Conservation (phyloP, 2,888 invertebrate genomes). For the Hoplodrina blanda region DNA sequence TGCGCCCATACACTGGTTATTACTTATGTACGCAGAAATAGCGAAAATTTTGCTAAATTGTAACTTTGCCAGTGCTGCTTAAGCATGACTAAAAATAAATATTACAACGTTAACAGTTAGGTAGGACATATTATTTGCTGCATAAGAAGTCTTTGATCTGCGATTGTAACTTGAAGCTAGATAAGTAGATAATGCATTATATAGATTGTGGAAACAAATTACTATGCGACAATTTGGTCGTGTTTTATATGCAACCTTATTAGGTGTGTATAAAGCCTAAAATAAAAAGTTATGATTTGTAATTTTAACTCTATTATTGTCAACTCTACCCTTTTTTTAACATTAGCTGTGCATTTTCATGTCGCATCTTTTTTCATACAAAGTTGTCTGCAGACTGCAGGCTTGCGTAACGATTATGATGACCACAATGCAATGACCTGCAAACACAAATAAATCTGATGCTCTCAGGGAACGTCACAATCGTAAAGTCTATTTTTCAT, state of each 20-base stretch:
- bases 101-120: slow-evolving; percentile 16
- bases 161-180: slow-evolving; percentile 3
- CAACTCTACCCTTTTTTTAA: too few species aligned
- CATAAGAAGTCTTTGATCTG: slow-evolving; percentile 3
- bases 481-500: slow-evolving; percentile 51
- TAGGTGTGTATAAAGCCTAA: too few species aligned
- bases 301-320: too few species aligned
- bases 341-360: neutral
- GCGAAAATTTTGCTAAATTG: slow-evolving; percentile 54
- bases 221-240: too few species aligned
- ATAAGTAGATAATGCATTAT: neutral
- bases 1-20: slow-evolving; percentile 61
- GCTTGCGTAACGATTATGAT: slow-evolving; percentile 13
- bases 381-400: neutral
- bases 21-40: slow-evolving; percentile 56
- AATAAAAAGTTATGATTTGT: too few species aligned
- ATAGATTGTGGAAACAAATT: too few species aligned
- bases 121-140: neutral
- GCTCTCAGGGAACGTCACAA: slow-evolving; percentile 12
- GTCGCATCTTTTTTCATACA: slow-evolving; percentile 8
- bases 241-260: too few species aligned
- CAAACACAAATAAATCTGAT: slow-evolving; percentile 25
- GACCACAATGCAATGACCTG: slow-evolving; percentile 10
- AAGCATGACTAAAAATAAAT: slow-evolving; percentile 49
- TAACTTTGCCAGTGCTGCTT: slow-evolving; percentile 43